Percentiles rank a stretch among this genome's conserved stretches.
These are phyloP conservation scores for Cochlearius cochlearius DNA, from an alignment of 2,113 vertebrate genomes.

Conservation along the genomic window DNA sequence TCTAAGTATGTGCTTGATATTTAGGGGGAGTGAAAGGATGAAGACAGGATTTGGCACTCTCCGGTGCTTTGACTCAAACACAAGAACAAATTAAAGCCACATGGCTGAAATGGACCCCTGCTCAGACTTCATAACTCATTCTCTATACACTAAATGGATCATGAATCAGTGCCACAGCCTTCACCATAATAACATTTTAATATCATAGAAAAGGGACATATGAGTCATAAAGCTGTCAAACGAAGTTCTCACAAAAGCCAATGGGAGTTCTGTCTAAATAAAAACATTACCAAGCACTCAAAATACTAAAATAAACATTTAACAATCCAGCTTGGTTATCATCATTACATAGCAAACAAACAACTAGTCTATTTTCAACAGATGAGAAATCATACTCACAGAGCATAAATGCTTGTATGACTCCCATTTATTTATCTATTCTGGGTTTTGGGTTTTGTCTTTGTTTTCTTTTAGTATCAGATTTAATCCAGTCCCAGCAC, in stretches of 20 bases:
- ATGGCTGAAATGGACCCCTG: not conserved
- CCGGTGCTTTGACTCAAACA: not conserved
- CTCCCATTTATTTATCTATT: constrained; percentile 36
- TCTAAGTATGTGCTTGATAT: not conserved
- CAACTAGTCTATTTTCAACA: constrained; percentile 32
- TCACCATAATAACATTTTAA: not conserved
- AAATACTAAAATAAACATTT: constrained; percentile 27
- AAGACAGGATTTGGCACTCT: not conserved
- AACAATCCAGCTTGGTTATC: not conserved
- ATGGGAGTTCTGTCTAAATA: not conserved
- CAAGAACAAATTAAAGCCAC: not conserved
- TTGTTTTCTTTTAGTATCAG: constrained; percentile 39
- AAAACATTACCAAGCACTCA: constrained; percentile 15
- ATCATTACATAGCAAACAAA: not conserved
- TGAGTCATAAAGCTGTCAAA: not conserved
- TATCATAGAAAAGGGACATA: not conserved
- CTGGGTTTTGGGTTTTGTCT: not conserved
- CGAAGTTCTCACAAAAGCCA: not conserved
- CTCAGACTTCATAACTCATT: not conserved
- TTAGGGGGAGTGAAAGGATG: not conserved
- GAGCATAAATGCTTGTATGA: constrained; percentile 25
- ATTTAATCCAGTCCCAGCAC: constrained; percentile 27
- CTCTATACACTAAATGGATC: not conserved
- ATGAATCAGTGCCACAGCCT: not conserved
- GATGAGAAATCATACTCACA: constrained; percentile 27